Base-by-base conservation (phyloP, 2,888 invertebrate species). In the Euphydryas editha region DNA sequence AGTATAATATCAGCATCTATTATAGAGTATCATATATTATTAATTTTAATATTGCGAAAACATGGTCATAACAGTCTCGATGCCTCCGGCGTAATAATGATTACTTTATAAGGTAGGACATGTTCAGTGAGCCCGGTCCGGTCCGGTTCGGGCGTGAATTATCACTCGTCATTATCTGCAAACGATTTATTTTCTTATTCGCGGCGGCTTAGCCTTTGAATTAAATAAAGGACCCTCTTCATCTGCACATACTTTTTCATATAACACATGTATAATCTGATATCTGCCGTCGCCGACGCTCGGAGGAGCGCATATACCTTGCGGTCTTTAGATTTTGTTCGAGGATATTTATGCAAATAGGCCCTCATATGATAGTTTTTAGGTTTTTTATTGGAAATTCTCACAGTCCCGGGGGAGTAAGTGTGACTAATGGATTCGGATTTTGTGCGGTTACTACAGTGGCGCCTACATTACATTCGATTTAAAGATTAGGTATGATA, bases 331-430 rank as follows among this genome's bases (percentile, higher is more conserved):
- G 69, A 70, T 57, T 78, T 76, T 75, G 72, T 75, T 77, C 77
- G 81, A 81, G 81, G 85, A 83, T 85, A 88, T 86, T 88, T 85
- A 88, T 88, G 88, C 85, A 88, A 88, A 88, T 88, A 85, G 73
- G 75, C 74, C 71, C 80, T 80, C 81, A 80, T 81, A 70, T 65
- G 71, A 56, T 47, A 67, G 51, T 72, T 77, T 78, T 79, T 77
- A 72, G 76, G 63, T 70, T 70, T 79, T 79, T 78, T 81, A 8
- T 80, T 83, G 76, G 81, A 75, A 70, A 70, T 71, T 72, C 64
- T 65, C 67, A 67, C 65, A 65, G 59, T 69, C 62, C 59, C 62
- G 64, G 62, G 51, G 67, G 64, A 67, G 59, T 66, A 67, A 70
- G 64, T 68, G 67, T 51, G 59, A 39, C 68, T 70, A 74, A 74